Evolutionary conservation across 2,888 invertebrate species (phyloP), one percentile per base, ranked within the genome.

Genomic region (Volucella zonaria): DNA sequence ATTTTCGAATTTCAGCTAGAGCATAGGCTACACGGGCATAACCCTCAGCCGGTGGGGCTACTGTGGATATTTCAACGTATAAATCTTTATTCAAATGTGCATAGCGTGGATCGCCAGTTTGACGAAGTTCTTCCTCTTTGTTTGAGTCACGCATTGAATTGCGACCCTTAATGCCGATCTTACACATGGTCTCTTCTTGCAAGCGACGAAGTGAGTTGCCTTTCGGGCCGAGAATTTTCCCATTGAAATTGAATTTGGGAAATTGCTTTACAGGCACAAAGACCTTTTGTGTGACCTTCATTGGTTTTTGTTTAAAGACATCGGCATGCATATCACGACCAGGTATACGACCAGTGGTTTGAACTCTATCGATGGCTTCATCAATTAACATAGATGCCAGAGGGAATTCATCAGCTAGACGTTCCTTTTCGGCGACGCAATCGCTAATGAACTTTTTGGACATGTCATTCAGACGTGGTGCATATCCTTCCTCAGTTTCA

Each of bases 171-270:
- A 98, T 96, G 4, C 97, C 96, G 96, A 98, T 98, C 92, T 97
- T 97, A 90, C 97, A 97, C 94, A 97, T 96, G 0, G 98, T 98
- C 90, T 97, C 97, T 88, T 98, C 97, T 91, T 98, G 98, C 45
- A 98, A 93, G 68, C 96, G 95, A 90, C 97, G 97, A 93, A 98
- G 94, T 3, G 97, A 97, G 91, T 96, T 97, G 23, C 98, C 98
- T 92, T 97, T 98, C 12, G 98, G 98, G 0, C 98, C 98, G 88
- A 98, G 93, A 64, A 98, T 94, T 92, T 98, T 97, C 1, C 98
- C 98, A 85, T 97, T 97, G 92, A 98, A 98, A 92, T 98, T 98
- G 91, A 97, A 97, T 97, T 98, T 91, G 0, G 91, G 91, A 80
- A 90, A 91, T 82, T 91, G 91, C 77, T 96, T 91, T 3, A 90